Base-by-base conservation (phyloP, 2,797 vertebrate genomes). In the Rachycentron canadum region DNA sequence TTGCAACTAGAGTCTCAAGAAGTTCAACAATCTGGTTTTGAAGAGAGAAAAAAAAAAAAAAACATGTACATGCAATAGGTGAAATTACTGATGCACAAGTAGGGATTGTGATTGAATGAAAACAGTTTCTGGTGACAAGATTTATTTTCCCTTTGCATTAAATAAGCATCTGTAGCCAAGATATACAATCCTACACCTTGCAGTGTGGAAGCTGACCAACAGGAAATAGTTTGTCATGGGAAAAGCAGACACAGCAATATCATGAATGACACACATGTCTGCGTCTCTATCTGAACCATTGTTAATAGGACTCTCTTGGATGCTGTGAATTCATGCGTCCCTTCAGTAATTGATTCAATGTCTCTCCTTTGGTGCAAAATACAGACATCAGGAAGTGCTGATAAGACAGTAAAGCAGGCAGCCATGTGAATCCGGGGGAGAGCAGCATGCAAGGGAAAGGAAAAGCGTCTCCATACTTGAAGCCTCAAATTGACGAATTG, bases 321-420 rank as follows among this genome's bases (percentile, higher is more conserved):
- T 66, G 72, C 56, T 77, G 78, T 80, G 73, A 82, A 80, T 70
- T 38, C 68, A 87, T 81, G 82, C 68, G 0, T 64, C 50, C 26
- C 57, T 60, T 52, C 57, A 36, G 82, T 90, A 87, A 92, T 87
- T 89, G 82, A 90, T 89, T 90, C 78, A 71, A 26, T 64, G 69
- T 85, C 70, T 92, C 67, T 75, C 66, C 79, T 62, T 69, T 57
- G 78, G 72, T 78, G 77, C 53, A 75, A 68, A 79, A 86, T 73
- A 62, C 73, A 89, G 84, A 89, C 81, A 84, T 69, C 60, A 85
- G 73, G 69, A 88, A 90, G 72, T 88, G 90, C 90, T 93, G 91
- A 94, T 83, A 73, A 88, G 84, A 90, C 88, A 87, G 78, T 92
- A 87, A 89, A 83, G 66, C 73, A 63, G 25, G 80, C 82, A 73